Conservation (phyloP, 2,888 invertebrate species). For the Cataglyphis albicans region DNA sequence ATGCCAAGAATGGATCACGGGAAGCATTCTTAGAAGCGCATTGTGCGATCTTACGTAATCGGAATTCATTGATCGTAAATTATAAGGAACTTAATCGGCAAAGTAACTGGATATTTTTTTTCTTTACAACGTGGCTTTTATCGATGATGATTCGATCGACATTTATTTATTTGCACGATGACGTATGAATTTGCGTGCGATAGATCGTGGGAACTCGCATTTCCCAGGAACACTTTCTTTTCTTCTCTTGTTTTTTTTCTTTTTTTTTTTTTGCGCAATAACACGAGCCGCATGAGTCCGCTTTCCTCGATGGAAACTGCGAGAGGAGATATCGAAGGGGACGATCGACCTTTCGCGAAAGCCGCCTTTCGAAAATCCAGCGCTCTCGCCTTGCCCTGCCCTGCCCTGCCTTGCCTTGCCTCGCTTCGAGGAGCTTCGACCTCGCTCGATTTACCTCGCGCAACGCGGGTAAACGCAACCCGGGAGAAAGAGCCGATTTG, state of each 20-base stretch:
- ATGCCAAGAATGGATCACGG: conserved; percentile 43
- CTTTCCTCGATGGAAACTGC: conserved; percentile 66
- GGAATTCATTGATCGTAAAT: neutral
- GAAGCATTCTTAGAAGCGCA: neutral
- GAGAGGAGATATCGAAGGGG: conserved; percentile 60
- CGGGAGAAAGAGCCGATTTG: conserved; percentile 68
- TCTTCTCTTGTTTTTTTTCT: neutral
- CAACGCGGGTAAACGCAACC: conserved; percentile 54
- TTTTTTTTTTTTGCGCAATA: neutral
- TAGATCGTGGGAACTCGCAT: conserved; percentile 59
- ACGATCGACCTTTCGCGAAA: conserved; percentile 71
- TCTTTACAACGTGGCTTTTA: neutral
- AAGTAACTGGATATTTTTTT: no score
- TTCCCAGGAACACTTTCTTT: conserved; percentile 57
- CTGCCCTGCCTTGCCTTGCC: conserved; percentile 50
- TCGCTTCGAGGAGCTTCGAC: conserved; percentile 65
- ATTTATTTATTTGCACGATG: conserved; percentile 7
- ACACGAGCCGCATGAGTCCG: conserved; percentile 41
- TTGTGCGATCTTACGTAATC: neutral
- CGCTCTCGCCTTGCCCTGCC: conserved; percentile 24
- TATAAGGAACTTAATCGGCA: neutral
- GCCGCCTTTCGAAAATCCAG: conserved; percentile 74
- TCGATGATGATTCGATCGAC: neutral
- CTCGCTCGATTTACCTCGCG: conserved; percentile 73
- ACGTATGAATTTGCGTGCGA: conserved; percentile 28